Evolutionary conservation across 2,113 vertebrate genomes (phyloP).

Genomic region (Spizaetus ornatus): DNA sequence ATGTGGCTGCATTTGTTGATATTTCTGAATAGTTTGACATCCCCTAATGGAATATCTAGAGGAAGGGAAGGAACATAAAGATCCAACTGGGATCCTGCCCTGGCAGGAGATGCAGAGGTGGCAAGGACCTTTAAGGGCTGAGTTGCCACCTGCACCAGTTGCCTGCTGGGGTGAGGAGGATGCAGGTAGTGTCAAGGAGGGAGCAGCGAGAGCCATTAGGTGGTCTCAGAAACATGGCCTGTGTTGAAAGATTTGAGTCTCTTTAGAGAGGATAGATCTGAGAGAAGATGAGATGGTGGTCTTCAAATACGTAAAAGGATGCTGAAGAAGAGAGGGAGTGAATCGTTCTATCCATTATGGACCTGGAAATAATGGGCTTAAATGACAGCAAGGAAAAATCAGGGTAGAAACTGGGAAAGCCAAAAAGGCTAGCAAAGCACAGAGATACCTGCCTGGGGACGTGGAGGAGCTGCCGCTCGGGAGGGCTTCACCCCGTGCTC

Average conservation of each 20-base stretch:
- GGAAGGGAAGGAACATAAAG: background rate
- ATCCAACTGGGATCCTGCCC: background rate
- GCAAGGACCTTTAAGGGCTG: background rate
- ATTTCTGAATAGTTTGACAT: background rate
- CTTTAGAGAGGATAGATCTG: background rate
- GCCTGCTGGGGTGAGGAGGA: background rate
- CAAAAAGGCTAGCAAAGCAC: background rate
- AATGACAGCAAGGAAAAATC: background rate
- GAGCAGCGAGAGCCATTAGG: accelerated
- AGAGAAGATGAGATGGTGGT: background rate
- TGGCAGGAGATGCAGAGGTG: background rate
- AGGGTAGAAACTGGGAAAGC: background rate
- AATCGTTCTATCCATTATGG: accelerated
- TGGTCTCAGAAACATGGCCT: background rate
- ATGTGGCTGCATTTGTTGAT: background rate
- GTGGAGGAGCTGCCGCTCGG: accelerated
- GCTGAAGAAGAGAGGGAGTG: background rate
- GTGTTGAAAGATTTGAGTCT: background rate
- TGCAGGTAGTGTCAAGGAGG: background rate
- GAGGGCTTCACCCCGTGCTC: background rate
- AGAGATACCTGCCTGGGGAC: accelerated
- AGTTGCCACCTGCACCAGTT: background rate
- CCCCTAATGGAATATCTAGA: background rate
- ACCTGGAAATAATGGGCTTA: background rate
- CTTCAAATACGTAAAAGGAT: background rate